Percentiles rank a stretch among this genome's conserved stretches.
Evolutionary conservation across 2,113 vertebrate genomes (phyloP).

Genomic region (Datnioides undecimradiatus): DNA sequence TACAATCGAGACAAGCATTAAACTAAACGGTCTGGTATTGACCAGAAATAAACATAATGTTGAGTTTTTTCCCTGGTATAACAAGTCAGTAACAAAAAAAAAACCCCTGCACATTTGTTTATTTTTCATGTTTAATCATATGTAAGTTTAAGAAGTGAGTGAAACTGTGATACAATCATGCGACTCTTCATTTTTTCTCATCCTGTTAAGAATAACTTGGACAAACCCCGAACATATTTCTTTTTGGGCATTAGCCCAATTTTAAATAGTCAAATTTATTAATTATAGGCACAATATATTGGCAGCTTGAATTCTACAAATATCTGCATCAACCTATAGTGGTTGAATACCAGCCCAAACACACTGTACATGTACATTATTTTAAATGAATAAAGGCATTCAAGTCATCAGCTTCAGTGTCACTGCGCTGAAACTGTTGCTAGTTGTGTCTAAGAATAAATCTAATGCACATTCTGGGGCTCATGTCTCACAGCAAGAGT

Average conservation of each 20-base stretch:
- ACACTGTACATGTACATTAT: conserved; percentile 15
- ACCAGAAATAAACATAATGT: background rate
- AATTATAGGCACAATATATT: conserved; percentile 52
- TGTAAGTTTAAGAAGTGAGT: background rate
- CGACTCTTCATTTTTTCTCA: background rate
- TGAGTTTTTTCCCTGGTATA: background rate
- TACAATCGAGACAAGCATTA: background rate
- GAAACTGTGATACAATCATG: background rate
- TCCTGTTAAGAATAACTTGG: background rate
- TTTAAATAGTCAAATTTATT: conserved; percentile 8
- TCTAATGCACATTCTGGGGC: conserved; percentile 49
- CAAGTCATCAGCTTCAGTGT: conserved; percentile 18
- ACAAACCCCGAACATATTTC: conserved; percentile 7
- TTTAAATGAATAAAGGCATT: conserved; percentile 26
- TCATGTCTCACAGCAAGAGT: conserved; percentile 29
- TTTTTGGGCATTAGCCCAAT: background rate
- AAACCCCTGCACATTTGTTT: conserved; percentile 28
- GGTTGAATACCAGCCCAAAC: conserved; percentile 24
- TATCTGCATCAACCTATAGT: conserved; percentile 12
- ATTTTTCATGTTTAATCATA: background rate
- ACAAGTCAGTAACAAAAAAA: background rate
- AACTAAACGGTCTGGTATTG: background rate
- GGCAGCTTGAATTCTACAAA: conserved; percentile 22
- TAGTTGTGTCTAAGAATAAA: background rate
- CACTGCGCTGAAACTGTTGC: conserved; percentile 16